These are phyloP conservation scores for Patella vulgata DNA, from an alignment of 1,140 invertebrate genomes.

Conservation along the genomic window DNA sequence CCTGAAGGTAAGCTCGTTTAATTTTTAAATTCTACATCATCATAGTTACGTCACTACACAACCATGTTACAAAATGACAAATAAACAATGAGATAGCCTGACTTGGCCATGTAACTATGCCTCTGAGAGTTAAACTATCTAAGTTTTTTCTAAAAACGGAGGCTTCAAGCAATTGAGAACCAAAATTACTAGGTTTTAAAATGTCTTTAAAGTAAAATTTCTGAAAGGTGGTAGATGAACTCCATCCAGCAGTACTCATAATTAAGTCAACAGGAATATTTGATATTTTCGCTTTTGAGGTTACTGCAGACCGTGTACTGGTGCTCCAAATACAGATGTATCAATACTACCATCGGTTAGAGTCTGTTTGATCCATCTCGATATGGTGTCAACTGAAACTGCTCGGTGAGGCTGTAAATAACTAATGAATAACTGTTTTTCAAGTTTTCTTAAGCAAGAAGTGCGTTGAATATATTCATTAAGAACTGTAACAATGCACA, in stretches of 20 bases:
- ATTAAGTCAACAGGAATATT: not conserved
- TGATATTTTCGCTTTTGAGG: not conserved
- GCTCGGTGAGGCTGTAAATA: not conserved
- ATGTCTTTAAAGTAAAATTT: conserved; percentile 2
- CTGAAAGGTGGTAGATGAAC: not conserved
- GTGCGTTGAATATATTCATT: not conserved
- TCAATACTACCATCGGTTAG: not conserved
- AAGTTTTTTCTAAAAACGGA: too few relatives aligned
- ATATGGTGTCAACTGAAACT: too few relatives aligned
- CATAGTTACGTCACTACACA: too few relatives aligned
- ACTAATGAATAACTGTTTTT: not conserved
- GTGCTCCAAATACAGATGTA: not conserved
- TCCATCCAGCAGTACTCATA: conserved; percentile 9
- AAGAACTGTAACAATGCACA: not conserved
- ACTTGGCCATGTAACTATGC: too few relatives aligned
- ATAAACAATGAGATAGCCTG: too few relatives aligned
- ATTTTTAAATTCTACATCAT: too few relatives aligned
- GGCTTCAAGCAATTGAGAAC: too few relatives aligned
- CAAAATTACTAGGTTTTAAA: too few relatives aligned
- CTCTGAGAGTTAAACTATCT: too few relatives aligned
- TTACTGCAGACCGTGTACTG: not conserved
- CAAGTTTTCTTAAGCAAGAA: not conserved
- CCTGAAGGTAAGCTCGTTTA: too few relatives aligned
- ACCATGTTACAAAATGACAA: too few relatives aligned
- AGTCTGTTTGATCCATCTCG: too few relatives aligned